Percentiles rank a stretch among this genome's conserved stretches.
Evolutionary conservation across 2,888 invertebrate species (phyloP).

Genomic region (Nudaria mundana): DNA sequence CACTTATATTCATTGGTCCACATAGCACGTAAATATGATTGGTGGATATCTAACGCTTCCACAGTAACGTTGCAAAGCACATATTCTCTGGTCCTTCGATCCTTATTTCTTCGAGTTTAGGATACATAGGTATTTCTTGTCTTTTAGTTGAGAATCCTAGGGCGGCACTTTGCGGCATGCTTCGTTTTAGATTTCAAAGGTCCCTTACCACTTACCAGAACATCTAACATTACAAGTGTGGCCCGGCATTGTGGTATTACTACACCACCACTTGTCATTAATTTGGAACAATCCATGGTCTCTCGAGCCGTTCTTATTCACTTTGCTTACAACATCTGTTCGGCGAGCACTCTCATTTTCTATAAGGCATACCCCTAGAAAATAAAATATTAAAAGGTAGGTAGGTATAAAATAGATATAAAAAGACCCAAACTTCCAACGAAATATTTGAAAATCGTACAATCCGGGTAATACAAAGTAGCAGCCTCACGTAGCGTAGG

Average conservation of each 20-base stretch:
- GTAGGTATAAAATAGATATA: neutral
- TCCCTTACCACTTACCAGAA: slow-evolving; percentile 1
- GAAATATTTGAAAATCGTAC: neutral
- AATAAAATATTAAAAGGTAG: neutral
- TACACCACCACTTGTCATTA: slow-evolving; percentile 70
- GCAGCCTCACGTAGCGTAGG: too few species aligned
- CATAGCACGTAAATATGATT: too few species aligned
- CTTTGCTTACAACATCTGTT: slow-evolving; percentile 59
- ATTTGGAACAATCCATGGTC: slow-evolving; percentile 78
- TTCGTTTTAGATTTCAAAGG: too few species aligned
- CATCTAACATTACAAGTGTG: slow-evolving; percentile 66
- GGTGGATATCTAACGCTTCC: too few species aligned
- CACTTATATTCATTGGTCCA: too few species aligned
- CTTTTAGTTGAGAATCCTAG: too few species aligned
- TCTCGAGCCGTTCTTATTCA: slow-evolving; percentile 73
- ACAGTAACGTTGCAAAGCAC: too few species aligned
- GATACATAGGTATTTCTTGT: too few species aligned
- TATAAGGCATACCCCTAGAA: slow-evolving; percentile 73
- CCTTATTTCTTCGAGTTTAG: too few species aligned
- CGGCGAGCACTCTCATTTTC: slow-evolving; percentile 71
- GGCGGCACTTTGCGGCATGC: too few species aligned
- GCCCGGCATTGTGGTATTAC: slow-evolving; percentile 47
- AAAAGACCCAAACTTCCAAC: neutral
- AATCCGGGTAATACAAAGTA: too few species aligned
- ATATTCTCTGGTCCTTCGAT: too few species aligned